These are phyloP conservation scores for Frieseomelitta varia DNA, from an alignment of 1,140 invertebrate species.

Conservation along the genomic window DNA sequence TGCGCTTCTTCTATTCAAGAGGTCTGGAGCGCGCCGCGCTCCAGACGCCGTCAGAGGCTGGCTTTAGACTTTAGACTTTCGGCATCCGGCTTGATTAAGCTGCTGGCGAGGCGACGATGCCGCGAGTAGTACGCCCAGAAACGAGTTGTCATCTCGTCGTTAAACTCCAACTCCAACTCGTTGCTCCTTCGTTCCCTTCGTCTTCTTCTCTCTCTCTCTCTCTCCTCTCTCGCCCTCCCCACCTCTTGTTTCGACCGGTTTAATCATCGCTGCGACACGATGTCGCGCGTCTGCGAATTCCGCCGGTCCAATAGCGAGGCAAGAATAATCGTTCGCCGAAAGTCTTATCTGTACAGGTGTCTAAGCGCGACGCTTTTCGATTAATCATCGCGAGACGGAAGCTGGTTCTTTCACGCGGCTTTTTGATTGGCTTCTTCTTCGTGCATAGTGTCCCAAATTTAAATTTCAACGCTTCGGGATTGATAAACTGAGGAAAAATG, in stretches of 20 bases:
- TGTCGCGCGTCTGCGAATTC: conserved; percentile 2
- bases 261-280: conserved; percentile 54
- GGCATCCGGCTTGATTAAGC: conserved; percentile 69
- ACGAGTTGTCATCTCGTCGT: conserved; percentile 59
- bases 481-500: too few relatives aligned
- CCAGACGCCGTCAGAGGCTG: conserved; percentile 1
- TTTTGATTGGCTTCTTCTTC: neutral
- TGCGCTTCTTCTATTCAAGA: conserved; percentile 48
- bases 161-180: conserved; percentile 60
- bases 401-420: neutral
- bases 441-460: too few relatives aligned
- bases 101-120: conserved; percentile 59
- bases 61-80: conserved; percentile 69
- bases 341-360: neutral
- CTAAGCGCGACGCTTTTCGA: neutral
- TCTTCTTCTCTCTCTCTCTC: neutral
- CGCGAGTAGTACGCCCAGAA: conserved; percentile 53
- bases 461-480: too few relatives aligned
- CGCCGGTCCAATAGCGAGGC: neutral
- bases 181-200: conserved; percentile 51
- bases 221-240: neutral
- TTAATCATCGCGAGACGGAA: neutral
- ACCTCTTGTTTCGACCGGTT: conserved; percentile 17
- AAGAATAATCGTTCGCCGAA: conserved; percentile 1
- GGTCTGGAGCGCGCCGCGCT: neutral